These are phyloP conservation scores for Meloidogyne exigua DNA, from an alignment of 1,140 invertebrate genomes.

Conservation along the genomic window DNA sequence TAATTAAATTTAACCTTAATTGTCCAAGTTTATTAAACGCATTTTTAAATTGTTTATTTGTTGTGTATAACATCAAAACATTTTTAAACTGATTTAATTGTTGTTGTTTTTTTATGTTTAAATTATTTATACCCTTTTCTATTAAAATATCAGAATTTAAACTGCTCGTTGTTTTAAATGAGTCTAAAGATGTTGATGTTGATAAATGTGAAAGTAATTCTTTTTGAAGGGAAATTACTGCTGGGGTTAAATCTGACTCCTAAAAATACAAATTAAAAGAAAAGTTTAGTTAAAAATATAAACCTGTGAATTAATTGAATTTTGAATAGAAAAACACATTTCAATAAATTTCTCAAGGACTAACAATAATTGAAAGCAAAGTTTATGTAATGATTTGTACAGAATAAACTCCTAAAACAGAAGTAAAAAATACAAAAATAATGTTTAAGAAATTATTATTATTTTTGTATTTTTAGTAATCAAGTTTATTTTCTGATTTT, in stretches of 20 bases:
- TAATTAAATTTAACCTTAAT: slow-evolving; percentile 44
- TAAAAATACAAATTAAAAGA: slow-evolving; percentile 38
- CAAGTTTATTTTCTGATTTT: no score
- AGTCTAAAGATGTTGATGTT: slow-evolving; percentile 30
- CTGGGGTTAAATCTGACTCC: slow-evolving; percentile 60
- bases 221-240: slow-evolving; percentile 51
- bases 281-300: background rate
- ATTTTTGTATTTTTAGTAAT: no score
- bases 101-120: background rate
- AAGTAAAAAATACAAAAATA: background rate
- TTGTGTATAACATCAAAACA: slow-evolving; percentile 54
- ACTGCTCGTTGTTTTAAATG: background rate
- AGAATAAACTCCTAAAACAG: slow-evolving; percentile 69
- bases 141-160: background rate
- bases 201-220: slow-evolving; percentile 50
- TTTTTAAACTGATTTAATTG: slow-evolving; percentile 39
- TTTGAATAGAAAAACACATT: slow-evolving; percentile 68
- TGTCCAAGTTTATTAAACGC: slow-evolving; percentile 51
- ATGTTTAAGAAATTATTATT: background rate
- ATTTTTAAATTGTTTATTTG: slow-evolving; percentile 59
- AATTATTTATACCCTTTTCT: background rate
- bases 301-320: slow-evolving; percentile 54
- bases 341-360: slow-evolving; percentile 87
- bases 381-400: slow-evolving; percentile 78
- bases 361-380: slow-evolving; percentile 86